Base-by-base conservation (phyloP, 2,797 vertebrate genomes). In the Moxostoma hubbsi region DNA sequence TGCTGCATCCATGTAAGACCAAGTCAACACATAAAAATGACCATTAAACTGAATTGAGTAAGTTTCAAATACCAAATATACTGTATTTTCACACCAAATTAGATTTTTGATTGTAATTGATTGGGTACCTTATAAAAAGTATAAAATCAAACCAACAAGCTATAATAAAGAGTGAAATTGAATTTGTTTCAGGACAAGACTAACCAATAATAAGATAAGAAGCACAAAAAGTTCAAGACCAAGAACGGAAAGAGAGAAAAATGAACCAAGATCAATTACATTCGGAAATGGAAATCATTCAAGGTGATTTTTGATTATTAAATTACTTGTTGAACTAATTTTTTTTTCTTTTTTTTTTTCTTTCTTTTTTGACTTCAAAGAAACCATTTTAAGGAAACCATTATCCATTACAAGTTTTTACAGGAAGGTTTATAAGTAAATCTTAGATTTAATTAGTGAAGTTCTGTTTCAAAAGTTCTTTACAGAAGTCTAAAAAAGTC, bases 101-200 rank as follows among this genome's bases (percentile, higher is more conserved):
- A 2, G 24, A 24, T 24, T 24, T 24, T 24, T 24, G 24, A 24
- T 24, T 24, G 24, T 24, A 24, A 24, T 24, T 24, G 24, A 24
- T 24, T 3, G 24, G 24, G 24, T 24, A 24, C 24, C 24, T 24
- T 24, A 24, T 24, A 24, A 24, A 24, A 24, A 24, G 24, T 24
- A 24, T 24, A 24, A 24, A 24, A 53, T 68, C 16, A 3, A 5
- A 10, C 16, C 5, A 36, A 24, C 50, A 53, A 54, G 1, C 36
- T 24, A 24, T 24, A 54, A 36, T 53, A 1, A 67, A 24, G 24
- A 68, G 7, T 54, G 12, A n/a, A 43, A 53, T 69, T 3, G 43
- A n/a, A n/a, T 69, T 9, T n/a, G 2, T 53, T 69, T n/a, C 50
- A 68, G 66, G 50, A 24, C 47, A 24, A 24, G 65, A 67, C 16